phyloP scores from a whole-genome alignment of 2,113 vertebrate genomes.

The Lagopus muta region DNA sequence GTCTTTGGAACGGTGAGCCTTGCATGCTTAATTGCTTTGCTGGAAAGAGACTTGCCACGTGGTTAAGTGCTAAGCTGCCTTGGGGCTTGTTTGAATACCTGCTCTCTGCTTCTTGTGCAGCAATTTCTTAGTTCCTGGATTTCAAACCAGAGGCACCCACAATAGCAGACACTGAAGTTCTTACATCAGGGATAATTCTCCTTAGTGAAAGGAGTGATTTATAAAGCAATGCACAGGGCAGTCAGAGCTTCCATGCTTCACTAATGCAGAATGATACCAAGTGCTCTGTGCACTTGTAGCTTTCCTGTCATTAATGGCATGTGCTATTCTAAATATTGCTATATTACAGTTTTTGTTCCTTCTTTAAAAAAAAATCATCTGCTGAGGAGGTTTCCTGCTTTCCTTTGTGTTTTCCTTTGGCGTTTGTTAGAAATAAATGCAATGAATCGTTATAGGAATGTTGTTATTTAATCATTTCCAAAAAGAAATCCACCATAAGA shows the following conservation, averaged over 20 bases:
- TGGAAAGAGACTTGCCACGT: slow-evolving; percentile 38
- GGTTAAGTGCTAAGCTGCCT: slow-evolving; percentile 35
- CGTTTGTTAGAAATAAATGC: slow-evolving; percentile 63
- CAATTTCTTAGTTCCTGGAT: slow-evolving; percentile 7
- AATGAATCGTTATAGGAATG: slow-evolving; percentile 51
- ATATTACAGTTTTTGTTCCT: neutral
- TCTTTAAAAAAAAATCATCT: neutral
- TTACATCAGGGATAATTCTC: neutral
- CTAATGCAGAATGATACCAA: neutral
- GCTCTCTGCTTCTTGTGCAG: slow-evolving; percentile 2
- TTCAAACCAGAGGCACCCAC: neutral
- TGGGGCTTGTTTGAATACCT: slow-evolving; percentile 57
- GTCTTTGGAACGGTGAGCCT: neutral
- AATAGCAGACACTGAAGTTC: neutral
- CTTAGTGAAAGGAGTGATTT: neutral
- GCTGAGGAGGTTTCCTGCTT: neutral
- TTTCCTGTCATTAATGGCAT: neutral
- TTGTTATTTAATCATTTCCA: slow-evolving; percentile 38
- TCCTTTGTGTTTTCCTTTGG: slow-evolving; percentile 47
- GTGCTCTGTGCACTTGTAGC: neutral
- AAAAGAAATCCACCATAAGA: slow-evolving; percentile 46
- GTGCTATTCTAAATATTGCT: neutral
- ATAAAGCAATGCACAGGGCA: neutral
- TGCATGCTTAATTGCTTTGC: slow-evolving; percentile 30
- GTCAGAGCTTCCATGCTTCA: neutral